Evolutionary conservation across 2,113 vertebrate genomes (phyloP), one percentile per base, ranked within the genome.

Genomic region (Asarcornis scutulata): DNA sequence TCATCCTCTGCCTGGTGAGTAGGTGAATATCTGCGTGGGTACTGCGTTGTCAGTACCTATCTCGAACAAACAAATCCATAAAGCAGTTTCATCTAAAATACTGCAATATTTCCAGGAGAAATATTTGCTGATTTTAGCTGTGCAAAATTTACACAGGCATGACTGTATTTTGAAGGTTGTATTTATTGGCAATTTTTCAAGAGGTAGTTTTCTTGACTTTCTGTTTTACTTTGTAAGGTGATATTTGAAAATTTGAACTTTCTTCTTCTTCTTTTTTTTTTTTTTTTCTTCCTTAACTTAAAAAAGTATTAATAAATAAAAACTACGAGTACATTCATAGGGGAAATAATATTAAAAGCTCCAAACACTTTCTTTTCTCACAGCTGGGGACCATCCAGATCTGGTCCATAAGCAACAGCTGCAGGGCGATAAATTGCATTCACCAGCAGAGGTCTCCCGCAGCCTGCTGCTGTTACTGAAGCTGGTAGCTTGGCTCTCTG

Each of bases 371-470:
- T 34, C 11, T 44, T 48, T 2, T 91, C 74, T 77, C 29, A 34
- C 36, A 40, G 63, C 6, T 60, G 8, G 21, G 55, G 6, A 48
- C 10, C 7, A 5, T 31, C 50, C n/a, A 40, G 56, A 20, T 72
- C 13, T 59, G 13, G 7, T 20, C 4, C 6, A 25, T 15, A 58
- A 66, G 52, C 63, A 58, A 67, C 40, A 67, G 76, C 27, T 63
- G n/a, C 18, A 67, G 27, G 9, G 38, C 72, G 27, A 85, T 31
- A 32, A 81, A 80, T 50, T n/a, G 52, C 29, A 2, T 63, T 86
- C 38, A 84, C 94, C 93, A 96, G 95, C 68, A 96, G 96, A 94
- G 95, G 95, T 95, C 90, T 94, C 90, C 60, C 95, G 3, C 56
- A 80, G 80, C 27, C 88, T 88, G 66, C 63, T 56, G 76, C 42